Base-by-base conservation (phyloP, 2,113 vertebrate species). In the Cavia aperea region DNA sequence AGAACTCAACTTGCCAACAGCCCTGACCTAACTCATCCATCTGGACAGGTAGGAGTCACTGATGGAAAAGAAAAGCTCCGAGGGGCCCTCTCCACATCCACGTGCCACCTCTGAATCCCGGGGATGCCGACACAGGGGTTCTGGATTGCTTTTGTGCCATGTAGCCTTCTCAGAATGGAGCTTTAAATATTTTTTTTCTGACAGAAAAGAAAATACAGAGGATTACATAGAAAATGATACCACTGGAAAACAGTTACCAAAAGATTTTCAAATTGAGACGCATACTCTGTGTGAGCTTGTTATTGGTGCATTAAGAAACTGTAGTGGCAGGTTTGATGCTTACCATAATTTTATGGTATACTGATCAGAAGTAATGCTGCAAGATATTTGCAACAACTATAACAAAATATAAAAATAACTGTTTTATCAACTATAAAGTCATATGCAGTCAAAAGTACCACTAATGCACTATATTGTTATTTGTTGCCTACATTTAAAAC, bases 1-100 rank as follows among this genome's bases (percentile, higher is more conserved):
- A 36, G 60, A 85, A 29, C 56, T 60, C 43, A n/a, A 12, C 56
- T 83, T 78, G 86, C 87, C 86, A 46, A 65, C 24, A 87, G 15
- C 26, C 65, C 88, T 18, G 60, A 65, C 65, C 72, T 46, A 60
- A 70, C 62, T 5, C 36, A 8, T 16, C 54, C n/a, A 10, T 12
- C 3, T 2, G 19, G 21, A 2, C 14, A 51, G 60, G 16, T 10
- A 0, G 24, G 0, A 2, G 68, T 3, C 36, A 8, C 0, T 14
- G n/a, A 14, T 4, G 19, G 1, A 62, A 65, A 26, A 29, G 15
- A 33, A 18, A 79, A 81, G 11, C 66, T 73, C 60, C 8, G n/a
- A 60, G 33, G 15, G 33, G 36, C 12, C 7, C 1, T 2, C 21
- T 51, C 58, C 11, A 1, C 4, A 18, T 19, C 63, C 21, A 0